Percentiles rank a stretch among this genome's conserved stretches.
Evolutionary conservation across 2,113 vertebrate genomes (phyloP).

Genomic region (Xiphias gladius): DNA sequence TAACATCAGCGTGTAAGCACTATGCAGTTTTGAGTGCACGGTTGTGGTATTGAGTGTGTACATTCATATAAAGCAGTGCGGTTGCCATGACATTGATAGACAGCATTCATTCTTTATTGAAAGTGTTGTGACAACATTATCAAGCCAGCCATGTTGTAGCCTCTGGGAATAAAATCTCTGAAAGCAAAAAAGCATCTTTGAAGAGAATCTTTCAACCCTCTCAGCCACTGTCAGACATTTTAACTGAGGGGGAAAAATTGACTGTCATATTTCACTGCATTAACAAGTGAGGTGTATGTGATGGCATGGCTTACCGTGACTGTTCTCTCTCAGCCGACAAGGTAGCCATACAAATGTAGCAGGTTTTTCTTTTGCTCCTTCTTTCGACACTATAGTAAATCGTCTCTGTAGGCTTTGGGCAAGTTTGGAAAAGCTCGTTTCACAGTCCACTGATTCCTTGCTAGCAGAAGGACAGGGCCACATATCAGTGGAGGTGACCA

Average conservation of each 20-base stretch:
- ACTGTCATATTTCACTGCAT: constrained; percentile 55
- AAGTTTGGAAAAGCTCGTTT: constrained; percentile 77
- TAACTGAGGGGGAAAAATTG: constrained; percentile 17
- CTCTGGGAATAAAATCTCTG: constrained; percentile 9
- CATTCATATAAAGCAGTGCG: neutral
- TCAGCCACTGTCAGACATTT: constrained; percentile 35
- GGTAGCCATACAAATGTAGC: constrained; percentile 32
- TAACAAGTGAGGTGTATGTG: constrained; percentile 48
- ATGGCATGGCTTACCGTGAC: constrained; percentile 16
- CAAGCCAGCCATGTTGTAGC: constrained; percentile 11
- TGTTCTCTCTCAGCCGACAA: constrained; percentile 31
- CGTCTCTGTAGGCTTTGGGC: constrained; percentile 63
- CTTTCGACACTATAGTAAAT: constrained; percentile 65
- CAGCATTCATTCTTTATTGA: constrained; percentile 35
- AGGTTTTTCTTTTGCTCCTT: constrained; percentile 34
- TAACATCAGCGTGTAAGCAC: neutral
- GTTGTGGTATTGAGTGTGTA: neutral
- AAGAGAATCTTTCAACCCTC: constrained; percentile 25
- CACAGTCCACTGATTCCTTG: constrained; percentile 71
- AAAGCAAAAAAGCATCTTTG: constrained; percentile 32
- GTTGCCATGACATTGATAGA: constrained; percentile 3
- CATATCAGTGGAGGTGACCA: constrained; percentile 66
- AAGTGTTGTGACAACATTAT: constrained; percentile 39
- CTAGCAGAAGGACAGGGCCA: constrained; percentile 53
- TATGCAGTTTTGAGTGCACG: neutral